Evolutionary conservation across 2,888 invertebrate species (phyloP).

Genomic region (Metalampra italica): DNA sequence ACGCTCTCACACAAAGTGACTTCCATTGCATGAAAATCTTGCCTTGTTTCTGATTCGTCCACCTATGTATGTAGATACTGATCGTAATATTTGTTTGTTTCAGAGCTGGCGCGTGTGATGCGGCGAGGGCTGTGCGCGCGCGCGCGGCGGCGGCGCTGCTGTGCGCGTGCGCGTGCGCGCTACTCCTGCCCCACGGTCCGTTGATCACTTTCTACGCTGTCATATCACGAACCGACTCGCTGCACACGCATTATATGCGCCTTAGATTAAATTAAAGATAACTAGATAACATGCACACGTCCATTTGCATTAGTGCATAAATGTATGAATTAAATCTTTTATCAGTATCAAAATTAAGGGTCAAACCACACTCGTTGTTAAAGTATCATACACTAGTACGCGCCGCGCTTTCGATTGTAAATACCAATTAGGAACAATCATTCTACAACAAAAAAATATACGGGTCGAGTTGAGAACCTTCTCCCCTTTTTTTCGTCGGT

Average conservation of each 20-base stretch:
- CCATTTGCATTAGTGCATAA: not conserved
- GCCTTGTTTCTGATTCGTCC: too few species aligned
- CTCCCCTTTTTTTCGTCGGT: too few species aligned
- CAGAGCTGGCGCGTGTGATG: conserved; percentile 65
- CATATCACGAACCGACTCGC: not conserved
- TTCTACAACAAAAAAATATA: too few species aligned
- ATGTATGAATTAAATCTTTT: too few species aligned
- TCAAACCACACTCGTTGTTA: too few species aligned
- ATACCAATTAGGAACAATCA: too few species aligned
- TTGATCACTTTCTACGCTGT: conserved; percentile 4
- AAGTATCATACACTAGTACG: too few species aligned
- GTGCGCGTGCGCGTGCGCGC: conserved; percentile 60
- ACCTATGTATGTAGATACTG: not conserved
- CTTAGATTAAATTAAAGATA: not conserved
- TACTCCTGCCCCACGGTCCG: conserved; percentile 57
- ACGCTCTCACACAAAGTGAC: too few species aligned
- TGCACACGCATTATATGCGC: not conserved
- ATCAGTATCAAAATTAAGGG: too few species aligned
- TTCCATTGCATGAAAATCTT: too few species aligned
- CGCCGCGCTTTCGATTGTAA: too few species aligned
- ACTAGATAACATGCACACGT: not conserved
- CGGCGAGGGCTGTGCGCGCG: conserved; percentile 47
- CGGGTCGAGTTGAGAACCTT: too few species aligned
- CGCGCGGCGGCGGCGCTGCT: conserved; percentile 58
- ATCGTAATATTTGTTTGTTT: conserved; percentile 27